Evolutionary conservation across 30 jellyfish, hydroid and myxozoan species (phyloP), one percentile per base, ranked within the genome.

Genomic region (Mastigias papua): DNA sequence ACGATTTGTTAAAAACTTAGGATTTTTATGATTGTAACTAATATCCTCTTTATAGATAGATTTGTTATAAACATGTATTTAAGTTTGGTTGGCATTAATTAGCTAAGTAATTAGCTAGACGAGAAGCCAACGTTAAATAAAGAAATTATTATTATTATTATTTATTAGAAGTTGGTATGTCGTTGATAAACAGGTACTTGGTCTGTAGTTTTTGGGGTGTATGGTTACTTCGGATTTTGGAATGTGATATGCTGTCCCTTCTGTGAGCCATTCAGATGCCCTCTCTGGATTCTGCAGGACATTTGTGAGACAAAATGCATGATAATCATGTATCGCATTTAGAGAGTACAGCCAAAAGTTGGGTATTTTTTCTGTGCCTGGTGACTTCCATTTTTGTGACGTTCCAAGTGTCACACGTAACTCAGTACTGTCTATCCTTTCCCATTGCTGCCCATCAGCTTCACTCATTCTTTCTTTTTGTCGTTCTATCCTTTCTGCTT

Each of bases 381-480:
- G 81, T 42, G 81, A 32, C 35, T 30, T 69, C 61, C 81, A 69
- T 33, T 69, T 69, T 35, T 69, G 61, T 27, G 81, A 19, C 26
- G 28, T 32, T 66, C 15, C 25, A 28, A 69, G 62, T 33, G 81
- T 62, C 13, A 13, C 62, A 22, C 35, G 25, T 15, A 69, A 32
- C 48, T 66, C 78, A 22, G 4, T 29, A 28, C 27, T 66, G 42
- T 28, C 31, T 26, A 66, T 48, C 26, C 31, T 48, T 28, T 69
- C 62, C 81, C 81, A 69, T 1, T 61, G 70, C 48, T 79, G 90
- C 34, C 19, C 54, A 13, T 61, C 70, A 28, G 31, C 17, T 20
- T 79, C 71, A 22, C n/a, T 64, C 28, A 6, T 77, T 29, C 35
- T 30, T 34, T 77, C 64, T 30, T 77, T 54, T 48, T 28, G 17